Conservation (phyloP, 2,797 vertebrate species). For the Sebastiscus albofasciatus region DNA sequence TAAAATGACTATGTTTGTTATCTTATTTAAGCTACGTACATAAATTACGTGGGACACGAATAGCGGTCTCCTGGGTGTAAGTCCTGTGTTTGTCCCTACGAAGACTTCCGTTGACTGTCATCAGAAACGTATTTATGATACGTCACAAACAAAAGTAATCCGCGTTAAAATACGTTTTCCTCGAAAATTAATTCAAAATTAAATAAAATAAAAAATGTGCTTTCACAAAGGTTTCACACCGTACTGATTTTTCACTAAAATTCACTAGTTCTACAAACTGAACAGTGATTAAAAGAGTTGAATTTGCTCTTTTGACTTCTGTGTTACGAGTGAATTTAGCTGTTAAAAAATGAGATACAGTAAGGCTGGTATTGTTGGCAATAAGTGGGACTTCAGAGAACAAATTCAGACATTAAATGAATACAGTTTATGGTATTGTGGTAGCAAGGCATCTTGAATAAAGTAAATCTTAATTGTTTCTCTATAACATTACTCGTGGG, state of each 20-base stretch:
- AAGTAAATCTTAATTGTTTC: neutral
- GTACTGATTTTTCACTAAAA: neutral
- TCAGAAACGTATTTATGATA: too few relatives aligned
- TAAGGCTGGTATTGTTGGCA: neutral
- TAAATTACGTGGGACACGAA: too few relatives aligned
- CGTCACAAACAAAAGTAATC: too few relatives aligned
- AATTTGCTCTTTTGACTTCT: neutral
- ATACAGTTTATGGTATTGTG: neutral
- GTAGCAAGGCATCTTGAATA: neutral
- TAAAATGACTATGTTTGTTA: neutral
- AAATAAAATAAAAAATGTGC: neutral
- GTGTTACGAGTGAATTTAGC: neutral
- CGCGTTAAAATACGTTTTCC: too few relatives aligned
- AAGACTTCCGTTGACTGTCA: too few relatives aligned
- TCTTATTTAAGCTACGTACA: too few relatives aligned
- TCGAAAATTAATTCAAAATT: neutral
- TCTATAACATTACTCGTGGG: neutral
- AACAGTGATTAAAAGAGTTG: neutral
- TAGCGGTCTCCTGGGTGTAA: too few relatives aligned
- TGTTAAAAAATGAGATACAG: neutral
- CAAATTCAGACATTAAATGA: neutral
- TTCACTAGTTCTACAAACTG: too few relatives aligned
- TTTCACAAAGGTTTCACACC: neutral
- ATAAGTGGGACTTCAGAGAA: neutral
- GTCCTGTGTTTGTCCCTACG: too few relatives aligned